Evolutionary conservation across 2,113 vertebrate genomes (phyloP), one percentile per base, ranked within the genome.

Genomic region (Ptychochromis oligacanthus): DNA sequence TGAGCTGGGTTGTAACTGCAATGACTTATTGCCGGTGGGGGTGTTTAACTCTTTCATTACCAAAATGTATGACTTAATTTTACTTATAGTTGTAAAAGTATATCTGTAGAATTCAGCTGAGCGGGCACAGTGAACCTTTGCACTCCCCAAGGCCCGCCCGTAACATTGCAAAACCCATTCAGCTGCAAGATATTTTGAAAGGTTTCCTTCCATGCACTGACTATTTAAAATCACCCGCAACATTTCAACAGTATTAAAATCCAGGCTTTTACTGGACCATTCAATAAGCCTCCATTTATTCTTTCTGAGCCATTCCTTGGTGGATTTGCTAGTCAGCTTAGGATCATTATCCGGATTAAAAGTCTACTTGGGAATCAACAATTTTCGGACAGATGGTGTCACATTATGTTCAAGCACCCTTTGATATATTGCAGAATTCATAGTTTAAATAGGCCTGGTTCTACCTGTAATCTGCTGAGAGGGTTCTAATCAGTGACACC

Each of bases 191-290:
- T 0, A 52, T n/a, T 70, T 49, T 20, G 43, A 72, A 28, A 20
- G 43, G 24, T 43, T 72, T 0, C 65, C 20, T 46, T 72, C 46
- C 24, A 72, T 31, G 49, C 17, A 28, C 12, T 2, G 10, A 46
- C 65, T 52, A 72, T 28, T 31, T 70, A 49, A 72, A 52, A 26
- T 52, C 65, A 52, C 43, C 43, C 10, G 6, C 52, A 43, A 31
- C 65, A 20, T 72, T 72, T 52, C 65, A 52, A n/a, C 43, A 52
- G 65, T 52, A 72, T 52, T n/a, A 52, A 72, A 31, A 72, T 72
- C 6, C 13, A 17, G 46, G 46, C 14, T 49, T 49, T 49, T 49
- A 49, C 46, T 18, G 28, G 43, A 15, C 65, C 26, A 31, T 52
- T 72, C 65, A 31, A 31, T 72, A 72, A 72, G 65, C 43, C 43